Percentiles rank a stretch among this genome's conserved stretches.
Evolutionary conservation across 2,888 invertebrate genomes (phyloP).

Genomic region (Rhagophthalmus giganteus): DNA sequence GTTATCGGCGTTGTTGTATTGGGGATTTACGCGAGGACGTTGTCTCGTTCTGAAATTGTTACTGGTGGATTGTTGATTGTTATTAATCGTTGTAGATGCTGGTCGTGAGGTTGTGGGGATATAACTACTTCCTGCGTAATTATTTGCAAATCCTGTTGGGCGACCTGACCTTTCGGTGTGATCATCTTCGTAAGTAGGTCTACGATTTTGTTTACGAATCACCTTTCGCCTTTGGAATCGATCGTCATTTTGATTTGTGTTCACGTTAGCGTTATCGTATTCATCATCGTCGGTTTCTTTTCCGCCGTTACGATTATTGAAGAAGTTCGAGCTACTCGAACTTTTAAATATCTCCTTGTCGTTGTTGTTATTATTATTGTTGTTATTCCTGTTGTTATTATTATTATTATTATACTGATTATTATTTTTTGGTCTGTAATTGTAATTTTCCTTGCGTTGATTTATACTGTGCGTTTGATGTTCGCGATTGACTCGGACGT

Average conservation of each 20-base stretch:
- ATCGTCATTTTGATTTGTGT: constrained; percentile 53
- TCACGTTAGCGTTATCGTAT: constrained; percentile 53
- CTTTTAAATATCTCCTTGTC: constrained; percentile 66
- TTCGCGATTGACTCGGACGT: constrained; percentile 52
- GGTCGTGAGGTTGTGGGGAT: constrained; percentile 57
- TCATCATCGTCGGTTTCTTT: constrained; percentile 61
- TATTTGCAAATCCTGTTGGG: constrained; percentile 52
- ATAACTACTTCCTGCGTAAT: constrained; percentile 57
- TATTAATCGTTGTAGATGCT: constrained; percentile 42
- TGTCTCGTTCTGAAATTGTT: constrained; percentile 35
- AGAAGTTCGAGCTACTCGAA: constrained; percentile 77
- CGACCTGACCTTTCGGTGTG: constrained; percentile 50
- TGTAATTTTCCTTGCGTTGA: constrained; percentile 48
- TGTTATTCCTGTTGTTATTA: constrained; percentile 39
- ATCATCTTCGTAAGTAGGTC: constrained; percentile 43
- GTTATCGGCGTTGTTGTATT: constrained; percentile 43
- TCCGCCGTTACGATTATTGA: constrained; percentile 66
- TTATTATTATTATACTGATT: constrained; percentile 34
- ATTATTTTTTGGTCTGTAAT: constrained; percentile 26
- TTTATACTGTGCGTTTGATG: constrained; percentile 52
- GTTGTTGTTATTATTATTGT: constrained; percentile 45
- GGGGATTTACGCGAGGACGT: constrained; percentile 37
- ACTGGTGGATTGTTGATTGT: constrained; percentile 45
- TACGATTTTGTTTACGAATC: constrained; percentile 50
- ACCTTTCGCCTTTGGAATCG: constrained; percentile 53